A percentile compares a stretch with the other conserved stretches of the same genome.
These are phyloP conservation scores for Cheiracanthium punctorium DNA, from an alignment of 2,888 invertebrate genomes.

Conservation along the genomic window DNA sequence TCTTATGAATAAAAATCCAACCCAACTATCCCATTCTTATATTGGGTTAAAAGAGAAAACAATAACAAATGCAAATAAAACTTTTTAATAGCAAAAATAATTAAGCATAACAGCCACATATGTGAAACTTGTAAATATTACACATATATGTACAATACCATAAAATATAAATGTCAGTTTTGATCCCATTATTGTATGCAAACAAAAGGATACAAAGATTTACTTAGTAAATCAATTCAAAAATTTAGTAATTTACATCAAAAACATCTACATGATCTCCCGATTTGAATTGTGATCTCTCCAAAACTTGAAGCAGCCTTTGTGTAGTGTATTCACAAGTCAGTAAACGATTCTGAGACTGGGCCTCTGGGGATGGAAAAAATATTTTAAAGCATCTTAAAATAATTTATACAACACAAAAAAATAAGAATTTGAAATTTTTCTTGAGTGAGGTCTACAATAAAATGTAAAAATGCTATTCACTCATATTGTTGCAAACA, in stretches of 20 bases:
- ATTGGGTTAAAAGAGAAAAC: no score
- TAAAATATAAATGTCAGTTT: not conserved
- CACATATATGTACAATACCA: not conserved
- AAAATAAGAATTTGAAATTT: no score
- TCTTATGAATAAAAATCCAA: no score
- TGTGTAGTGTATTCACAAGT: slow-evolving; percentile 85
- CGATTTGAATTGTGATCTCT: slow-evolving; percentile 83
- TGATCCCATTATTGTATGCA: not conserved
- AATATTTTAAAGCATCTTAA: no score
- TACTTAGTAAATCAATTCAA: not conserved
- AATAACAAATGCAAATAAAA: no score
- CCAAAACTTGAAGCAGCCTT: slow-evolving; percentile 84
- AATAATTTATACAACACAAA: no score
- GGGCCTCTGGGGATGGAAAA: slow-evolving; percentile 40
- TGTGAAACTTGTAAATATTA: not conserved
- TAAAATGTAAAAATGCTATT: no score
- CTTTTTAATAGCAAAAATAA: not conserved
- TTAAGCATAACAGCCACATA: not conserved
- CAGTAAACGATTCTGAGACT: slow-evolving; percentile 77
- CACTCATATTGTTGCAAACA: no score
- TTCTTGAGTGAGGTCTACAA: no score
- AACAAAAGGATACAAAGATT: not conserved
- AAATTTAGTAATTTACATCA: slow-evolving; percentile 78
- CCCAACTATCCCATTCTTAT: no score
- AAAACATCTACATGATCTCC: slow-evolving; percentile 91